Conservation (phyloP, 2,113 vertebrate species). For the Dendrocopos noguchii region DNA sequence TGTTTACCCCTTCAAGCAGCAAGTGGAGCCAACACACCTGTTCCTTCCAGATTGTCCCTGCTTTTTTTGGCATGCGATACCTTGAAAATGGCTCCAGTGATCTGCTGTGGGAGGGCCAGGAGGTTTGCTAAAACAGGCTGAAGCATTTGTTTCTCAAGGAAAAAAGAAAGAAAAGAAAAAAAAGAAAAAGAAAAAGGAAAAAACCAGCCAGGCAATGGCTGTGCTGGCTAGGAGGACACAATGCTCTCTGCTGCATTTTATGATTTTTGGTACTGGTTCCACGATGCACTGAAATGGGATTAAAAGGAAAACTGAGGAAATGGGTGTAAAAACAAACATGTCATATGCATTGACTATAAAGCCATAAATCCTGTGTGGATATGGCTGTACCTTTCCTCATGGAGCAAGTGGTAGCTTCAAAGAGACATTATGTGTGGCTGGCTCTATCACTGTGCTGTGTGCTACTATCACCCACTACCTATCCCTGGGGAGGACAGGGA, state of each 20-base stretch:
- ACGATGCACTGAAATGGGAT: background rate
- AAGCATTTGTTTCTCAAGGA: slow-evolving; percentile 27
- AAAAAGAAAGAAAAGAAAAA: background rate
- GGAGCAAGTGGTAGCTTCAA: background rate
- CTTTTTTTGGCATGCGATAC: background rate
- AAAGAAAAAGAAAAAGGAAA: background rate
- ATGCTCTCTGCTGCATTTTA: background rate
- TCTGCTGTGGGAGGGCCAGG: slow-evolving; percentile 3
- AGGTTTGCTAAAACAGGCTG: slow-evolving; percentile 13
- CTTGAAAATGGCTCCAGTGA: slow-evolving; percentile 19
- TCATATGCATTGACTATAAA: background rate
- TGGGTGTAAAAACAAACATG: background rate
- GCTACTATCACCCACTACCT: background rate
- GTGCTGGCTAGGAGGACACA: background rate
- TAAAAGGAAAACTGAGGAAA: background rate
- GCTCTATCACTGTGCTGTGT: rapidly evolving
- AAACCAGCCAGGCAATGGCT: background rate
- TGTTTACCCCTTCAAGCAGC: slow-evolving; percentile 48
- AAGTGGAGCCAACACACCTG: slow-evolving; percentile 63
- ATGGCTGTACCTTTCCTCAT: background rate
- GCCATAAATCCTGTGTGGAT: background rate
- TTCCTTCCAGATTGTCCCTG: slow-evolving; percentile 62
- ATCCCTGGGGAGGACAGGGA: background rate
- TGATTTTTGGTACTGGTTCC: background rate
- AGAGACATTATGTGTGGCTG: background rate